Percentiles rank a stretch among this genome's conserved stretches.
These are phyloP conservation scores for Tillus elongatus DNA, from an alignment of 2,888 invertebrate genomes.

Conservation along the genomic window DNA sequence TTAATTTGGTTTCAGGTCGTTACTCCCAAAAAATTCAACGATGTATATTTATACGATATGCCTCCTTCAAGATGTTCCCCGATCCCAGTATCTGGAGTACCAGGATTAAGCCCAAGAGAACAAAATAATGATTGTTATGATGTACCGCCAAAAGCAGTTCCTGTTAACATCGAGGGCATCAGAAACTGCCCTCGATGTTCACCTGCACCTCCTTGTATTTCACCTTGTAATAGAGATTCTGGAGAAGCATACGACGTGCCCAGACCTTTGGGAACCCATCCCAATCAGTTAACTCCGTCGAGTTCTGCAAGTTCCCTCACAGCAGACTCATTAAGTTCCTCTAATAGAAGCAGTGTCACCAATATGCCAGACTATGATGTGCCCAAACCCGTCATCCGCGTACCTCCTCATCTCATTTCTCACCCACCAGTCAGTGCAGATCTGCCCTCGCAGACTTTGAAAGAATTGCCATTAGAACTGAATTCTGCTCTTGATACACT, in stretches of 20 bases:
- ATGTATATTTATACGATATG: conserved; percentile 63
- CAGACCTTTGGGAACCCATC: conserved; percentile 40
- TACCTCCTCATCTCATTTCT: conserved; percentile 31
- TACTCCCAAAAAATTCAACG: conserved; percentile 63
- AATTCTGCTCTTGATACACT: conserved; percentile 67
- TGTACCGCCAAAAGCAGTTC: conserved; percentile 54
- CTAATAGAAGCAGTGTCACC: conserved; percentile 41
- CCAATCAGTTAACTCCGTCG: conserved; percentile 54
- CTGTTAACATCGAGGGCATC: conserved; percentile 48
- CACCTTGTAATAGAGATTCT: conserved; percentile 37
- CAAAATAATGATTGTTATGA: conserved; percentile 46
- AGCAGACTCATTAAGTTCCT: conserved; percentile 51
- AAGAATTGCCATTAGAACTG: conserved; percentile 64
- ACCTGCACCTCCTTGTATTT: conserved; percentile 43
- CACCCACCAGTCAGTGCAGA: conserved; percentile 48
- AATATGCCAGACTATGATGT: conserved; percentile 64
- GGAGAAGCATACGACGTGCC: conserved; percentile 58
- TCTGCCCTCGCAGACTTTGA: conserved; percentile 47
- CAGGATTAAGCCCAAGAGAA: conserved; percentile 32
- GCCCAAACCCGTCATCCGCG: conserved; percentile 47
- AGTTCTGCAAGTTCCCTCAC: conserved; percentile 58
- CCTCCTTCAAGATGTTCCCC: conserved; percentile 43
- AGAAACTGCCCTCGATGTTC: conserved; percentile 46
- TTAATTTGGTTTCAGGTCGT: conserved; percentile 47
- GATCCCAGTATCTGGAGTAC: conserved; percentile 31